Evolutionary conservation across 1,140 invertebrate species (phyloP), one percentile per base, ranked within the genome.

Genomic region (Eufriesea mexicana): DNA sequence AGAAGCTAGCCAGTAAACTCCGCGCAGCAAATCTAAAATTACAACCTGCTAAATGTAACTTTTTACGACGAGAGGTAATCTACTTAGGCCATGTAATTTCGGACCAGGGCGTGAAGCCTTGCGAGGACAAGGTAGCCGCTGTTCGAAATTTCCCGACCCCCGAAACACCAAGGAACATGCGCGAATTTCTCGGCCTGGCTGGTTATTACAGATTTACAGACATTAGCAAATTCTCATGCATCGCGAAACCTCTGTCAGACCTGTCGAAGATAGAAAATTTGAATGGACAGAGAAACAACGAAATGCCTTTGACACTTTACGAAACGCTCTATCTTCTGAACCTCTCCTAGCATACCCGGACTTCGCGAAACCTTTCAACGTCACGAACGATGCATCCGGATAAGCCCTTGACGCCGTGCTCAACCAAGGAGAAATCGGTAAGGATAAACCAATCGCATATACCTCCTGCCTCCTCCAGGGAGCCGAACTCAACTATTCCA

Each of bases 21-120:
- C 2, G 8, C 2, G 1, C 20, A 0, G 16, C 5, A 0, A 23
- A 42, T 2, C 18, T 66, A 0, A 12, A 2, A 1, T 5, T 66
- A 6, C 18, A 66, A 18, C 14, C 62, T 0, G 4, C 4, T 4
- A 66, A 66, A 66, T 66, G 62, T 16, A 35, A 23, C 0, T 45
- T 66, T 8, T 16, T 64, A 16, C 25, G 35, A 2, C 10, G 18
- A 8, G 28, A 66, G 16, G 62, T 66, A 0, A 2, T 2, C 28
- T 66, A 66, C 9, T 12, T 66, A 0, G 62, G 62, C 0, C 28
- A 66, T 25, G 20, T 42, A 0, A 45, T 66, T 7, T 8, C 18
- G 0, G 28, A 23, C 2, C 2, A 66, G 2, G 35, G 62, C 6
- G 62, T 66, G 5, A 0, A 23, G 7, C 62, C 62, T 0, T 14